phyloP scores from a whole-genome alignment of 2,888 invertebrate species.

The Hedychridium roseum region DNA sequence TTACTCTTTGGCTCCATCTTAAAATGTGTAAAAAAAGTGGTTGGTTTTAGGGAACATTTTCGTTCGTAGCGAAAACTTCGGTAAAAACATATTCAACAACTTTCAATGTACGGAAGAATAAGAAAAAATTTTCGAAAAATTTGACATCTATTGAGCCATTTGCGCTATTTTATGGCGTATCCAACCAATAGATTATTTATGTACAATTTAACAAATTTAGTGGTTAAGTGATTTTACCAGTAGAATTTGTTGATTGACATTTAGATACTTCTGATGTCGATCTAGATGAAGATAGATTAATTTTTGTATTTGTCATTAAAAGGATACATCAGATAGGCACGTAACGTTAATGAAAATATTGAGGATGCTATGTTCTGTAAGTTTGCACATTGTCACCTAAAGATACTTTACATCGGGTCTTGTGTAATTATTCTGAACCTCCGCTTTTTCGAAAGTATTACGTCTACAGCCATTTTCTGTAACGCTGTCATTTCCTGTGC shows the following conservation, averaged over 20 bases:
- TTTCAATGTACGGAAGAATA: not conserved
- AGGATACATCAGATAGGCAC: conserved; percentile 18
- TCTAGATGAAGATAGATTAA: conserved; percentile 47
- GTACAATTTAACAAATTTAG: conserved; percentile 37
- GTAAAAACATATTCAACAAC: too few species aligned
- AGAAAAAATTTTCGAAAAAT: not conserved
- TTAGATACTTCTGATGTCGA: conserved; percentile 37
- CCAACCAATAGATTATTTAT: conserved; percentile 36
- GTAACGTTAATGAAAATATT: too few species aligned
- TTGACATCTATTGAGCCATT: too few species aligned
- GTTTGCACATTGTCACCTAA: too few species aligned
- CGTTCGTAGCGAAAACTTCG: too few species aligned
- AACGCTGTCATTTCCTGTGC: too few species aligned
- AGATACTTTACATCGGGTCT: too few species aligned
- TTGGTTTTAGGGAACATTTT: conserved; percentile 28
- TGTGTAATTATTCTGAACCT: too few species aligned
- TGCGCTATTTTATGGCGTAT: too few species aligned
- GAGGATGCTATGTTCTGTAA: too few species aligned
- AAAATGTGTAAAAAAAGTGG: conserved; percentile 15
- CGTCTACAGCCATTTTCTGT: too few species aligned
- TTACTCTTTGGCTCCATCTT: conserved; percentile 22
- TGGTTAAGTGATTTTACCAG: conserved; percentile 39
- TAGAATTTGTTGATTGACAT: conserved; percentile 39
- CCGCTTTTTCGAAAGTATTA: too few species aligned
- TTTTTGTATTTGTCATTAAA: conserved; percentile 51